These are phyloP conservation scores for Paradoxurus hermaphroditus DNA, from an alignment of 2,113 vertebrate genomes.

Conservation along the genomic window DNA sequence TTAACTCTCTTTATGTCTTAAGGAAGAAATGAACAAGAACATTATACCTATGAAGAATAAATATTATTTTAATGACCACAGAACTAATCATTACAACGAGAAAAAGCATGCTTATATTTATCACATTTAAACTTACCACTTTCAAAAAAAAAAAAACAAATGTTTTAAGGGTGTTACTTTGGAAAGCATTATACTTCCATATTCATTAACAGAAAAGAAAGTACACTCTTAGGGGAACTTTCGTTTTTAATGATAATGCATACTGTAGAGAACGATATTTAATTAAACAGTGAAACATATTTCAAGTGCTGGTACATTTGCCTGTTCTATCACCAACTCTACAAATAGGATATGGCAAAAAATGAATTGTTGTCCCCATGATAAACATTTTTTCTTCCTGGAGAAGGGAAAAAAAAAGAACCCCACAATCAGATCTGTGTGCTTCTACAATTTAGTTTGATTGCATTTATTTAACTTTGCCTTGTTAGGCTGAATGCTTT, in stretches of 20 bases:
- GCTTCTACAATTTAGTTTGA: constrained; percentile 65
- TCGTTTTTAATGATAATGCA: constrained; percentile 70
- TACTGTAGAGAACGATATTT: constrained; percentile 69
- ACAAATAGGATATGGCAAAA: constrained; percentile 81
- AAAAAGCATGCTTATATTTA: constrained; percentile 71
- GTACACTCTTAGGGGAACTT: constrained; percentile 70
- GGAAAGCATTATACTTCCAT: constrained; percentile 62
- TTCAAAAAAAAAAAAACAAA: constrained; percentile 42
- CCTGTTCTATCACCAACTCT: constrained; percentile 75
- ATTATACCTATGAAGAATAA: constrained; percentile 77
- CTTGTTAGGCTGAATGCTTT: constrained; percentile 44
- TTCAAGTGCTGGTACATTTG: constrained; percentile 74
- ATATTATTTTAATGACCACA: constrained; percentile 74
- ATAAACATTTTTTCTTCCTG: constrained; percentile 80
- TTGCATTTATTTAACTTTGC: constrained; percentile 66
- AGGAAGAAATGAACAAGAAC: constrained; percentile 74
- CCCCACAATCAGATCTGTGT: constrained; percentile 74
- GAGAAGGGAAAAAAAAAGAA: constrained; percentile 72
- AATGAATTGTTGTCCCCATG: constrained; percentile 80
- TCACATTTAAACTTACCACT: constrained; percentile 78
- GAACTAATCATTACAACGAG: constrained; percentile 71
- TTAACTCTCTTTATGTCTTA: constrained; percentile 43
- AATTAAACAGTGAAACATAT: constrained; percentile 74
- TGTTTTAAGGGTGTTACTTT: constrained; percentile 58
- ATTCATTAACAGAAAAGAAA: constrained; percentile 73